A percentile compares a stretch with the other conserved stretches of the same genome.
Conservation (phyloP, 2,888 invertebrate genomes). For the Meta bourneti region DNA sequence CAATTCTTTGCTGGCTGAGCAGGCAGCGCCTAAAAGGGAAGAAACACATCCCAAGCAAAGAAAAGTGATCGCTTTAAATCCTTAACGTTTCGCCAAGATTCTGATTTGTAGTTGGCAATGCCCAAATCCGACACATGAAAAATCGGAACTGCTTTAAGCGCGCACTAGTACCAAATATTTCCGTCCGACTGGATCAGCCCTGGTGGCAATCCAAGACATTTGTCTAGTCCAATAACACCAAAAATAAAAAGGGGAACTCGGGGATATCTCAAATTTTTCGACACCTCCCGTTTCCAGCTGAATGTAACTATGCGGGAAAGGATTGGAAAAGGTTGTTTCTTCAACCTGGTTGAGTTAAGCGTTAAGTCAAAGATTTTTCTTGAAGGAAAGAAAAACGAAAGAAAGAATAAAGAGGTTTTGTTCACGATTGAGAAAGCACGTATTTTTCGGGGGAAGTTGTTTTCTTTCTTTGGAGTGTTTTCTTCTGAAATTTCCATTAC, state of each 20-base stretch:
- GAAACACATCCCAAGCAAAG: background rate
- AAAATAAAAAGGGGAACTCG: constrained; percentile 22
- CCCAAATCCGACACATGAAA: constrained; percentile 5
- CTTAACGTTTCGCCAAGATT: constrained; percentile 2
- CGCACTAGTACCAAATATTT: constrained; percentile 31
- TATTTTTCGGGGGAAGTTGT: constrained; percentile 34
- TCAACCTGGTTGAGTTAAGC: constrained; percentile 39
- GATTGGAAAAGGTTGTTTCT: constrained; percentile 55
- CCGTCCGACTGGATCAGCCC: background rate
- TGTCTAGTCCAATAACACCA: constrained; percentile 22
- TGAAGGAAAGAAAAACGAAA: background rate
- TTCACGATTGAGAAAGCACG: constrained; percentile 45
- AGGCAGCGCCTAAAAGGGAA: background rate
- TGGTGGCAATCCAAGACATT: constrained; percentile 53
- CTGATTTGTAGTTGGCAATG: constrained; percentile 5
- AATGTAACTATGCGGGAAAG: constrained; percentile 46
- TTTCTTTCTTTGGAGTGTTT: constrained; percentile 24
- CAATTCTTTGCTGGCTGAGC: background rate
- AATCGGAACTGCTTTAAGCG: constrained; percentile 4
- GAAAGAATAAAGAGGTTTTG: constrained; percentile 10
- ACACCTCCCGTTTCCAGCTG: constrained; percentile 12
- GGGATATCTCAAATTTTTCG: constrained; percentile 40
- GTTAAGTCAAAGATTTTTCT: constrained; percentile 31
- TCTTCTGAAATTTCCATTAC: constrained; percentile 19
- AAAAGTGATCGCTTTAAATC: background rate